Percentiles rank a stretch among this genome's conserved stretches.
These are phyloP conservation scores for Kryptopterus vitreolus DNA, from an alignment of 2,797 vertebrate species.

Conservation along the genomic window DNA sequence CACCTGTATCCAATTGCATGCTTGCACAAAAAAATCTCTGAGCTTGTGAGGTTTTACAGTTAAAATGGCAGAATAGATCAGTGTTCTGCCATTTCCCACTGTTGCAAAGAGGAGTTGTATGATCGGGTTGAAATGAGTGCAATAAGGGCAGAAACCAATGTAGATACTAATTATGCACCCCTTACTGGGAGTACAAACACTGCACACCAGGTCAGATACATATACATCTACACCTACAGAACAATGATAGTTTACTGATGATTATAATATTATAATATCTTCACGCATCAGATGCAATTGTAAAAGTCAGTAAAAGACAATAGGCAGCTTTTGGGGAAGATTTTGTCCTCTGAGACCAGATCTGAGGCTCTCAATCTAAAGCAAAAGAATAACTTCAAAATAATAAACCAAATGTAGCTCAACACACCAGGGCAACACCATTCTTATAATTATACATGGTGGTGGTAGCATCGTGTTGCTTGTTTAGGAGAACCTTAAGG, in stretches of 20 bases:
- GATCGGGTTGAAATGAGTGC: not conserved
- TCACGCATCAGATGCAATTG: not conserved
- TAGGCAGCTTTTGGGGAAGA: not conserved
- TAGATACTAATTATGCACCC: conserved; percentile 96
- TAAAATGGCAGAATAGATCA: not conserved
- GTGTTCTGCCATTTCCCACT: too few relatives aligned
- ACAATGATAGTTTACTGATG: not conserved
- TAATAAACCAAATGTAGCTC: not conserved
- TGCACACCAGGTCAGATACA: conserved; percentile 85
- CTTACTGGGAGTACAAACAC: conserved; percentile 96
- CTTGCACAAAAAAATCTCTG: not conserved
- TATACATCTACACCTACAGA: conserved; percentile 54
- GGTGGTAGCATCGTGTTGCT: conserved; percentile 6
- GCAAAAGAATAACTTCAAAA: not conserved
- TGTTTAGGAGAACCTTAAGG: not conserved
- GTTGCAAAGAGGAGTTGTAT: conserved; percentile 4
- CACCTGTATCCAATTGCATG: conserved; percentile 3
- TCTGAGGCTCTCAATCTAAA: not conserved
- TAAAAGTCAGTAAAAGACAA: not conserved
- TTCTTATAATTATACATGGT: not conserved
- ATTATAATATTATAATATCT: not conserved
- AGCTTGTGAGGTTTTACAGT: conserved; percentile 2
- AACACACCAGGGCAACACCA: not conserved
- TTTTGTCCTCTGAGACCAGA: not conserved
- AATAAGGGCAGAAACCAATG: conserved; percentile 80